Evolutionary conservation across 2,888 invertebrate species (phyloP), one percentile per base, ranked within the genome.

Genomic region (Anaspis maculata): DNA sequence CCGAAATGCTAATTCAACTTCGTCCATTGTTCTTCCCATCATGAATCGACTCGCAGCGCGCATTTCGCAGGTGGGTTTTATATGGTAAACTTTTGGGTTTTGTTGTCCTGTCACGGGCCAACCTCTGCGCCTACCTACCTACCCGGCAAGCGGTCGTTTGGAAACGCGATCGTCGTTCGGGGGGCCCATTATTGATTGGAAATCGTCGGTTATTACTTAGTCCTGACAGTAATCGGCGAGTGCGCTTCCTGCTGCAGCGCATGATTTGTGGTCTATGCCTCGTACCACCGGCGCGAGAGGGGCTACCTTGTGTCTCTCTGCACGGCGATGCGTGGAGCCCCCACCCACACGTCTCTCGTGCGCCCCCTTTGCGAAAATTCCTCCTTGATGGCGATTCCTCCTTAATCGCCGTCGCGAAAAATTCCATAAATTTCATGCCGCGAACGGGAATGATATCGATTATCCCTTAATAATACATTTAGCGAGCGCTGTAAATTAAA

Each of bases 401-500:
- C 30, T 7, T 10, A 23, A 9, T 14, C 28, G 24, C 3, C 24
- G 24, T 31, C 32, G 32, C 31, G n/a, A n/a, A n/a, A n/a, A n/a
- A 37, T 37, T 29, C 27, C 11, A n/a, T 19, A 48, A 52, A 58
- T 58, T 57, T 51, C 39, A n/a, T n/a, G n/a, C n/a, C n/a, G n/a
- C n/a, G n/a, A n/a, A n/a, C n/a, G n/a, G n/a, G 44, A 52, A 50
- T 55, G 55, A 56, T 57, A 59, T 59, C 59, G 57, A 59, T 56
- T 56, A 55, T 52, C 53, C 49, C 39, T 54, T 59, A 59, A 59
- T 59, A 57, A 58, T 50, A 59, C 54, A 58, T 56, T 53, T 48
- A 54, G 52, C 50, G 42, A 45, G 40, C 47, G 54, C 45, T 48
- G 54, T 59, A 59, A 59, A 59, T 59, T 59, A 59, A 59, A 59